These are phyloP conservation scores for Drosophila ambigua DNA, from an alignment of 1,140 invertebrate species.

Conservation along the genomic window DNA sequence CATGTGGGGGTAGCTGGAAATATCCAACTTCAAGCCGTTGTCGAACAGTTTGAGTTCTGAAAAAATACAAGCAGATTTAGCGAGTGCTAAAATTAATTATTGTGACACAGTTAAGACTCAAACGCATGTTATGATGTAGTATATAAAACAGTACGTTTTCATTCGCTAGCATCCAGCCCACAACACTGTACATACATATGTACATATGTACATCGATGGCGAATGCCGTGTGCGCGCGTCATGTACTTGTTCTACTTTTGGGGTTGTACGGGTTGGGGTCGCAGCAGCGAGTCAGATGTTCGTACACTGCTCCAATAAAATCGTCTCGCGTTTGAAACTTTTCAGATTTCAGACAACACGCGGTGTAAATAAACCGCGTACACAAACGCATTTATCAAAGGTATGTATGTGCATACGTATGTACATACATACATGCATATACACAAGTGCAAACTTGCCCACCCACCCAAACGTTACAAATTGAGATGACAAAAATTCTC, in stretches of 20 bases:
- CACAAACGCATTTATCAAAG: slow-evolving; percentile 11
- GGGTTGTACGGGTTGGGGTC: background rate
- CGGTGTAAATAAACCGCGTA: slow-evolving; percentile 71
- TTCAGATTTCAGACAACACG: slow-evolving; percentile 68
- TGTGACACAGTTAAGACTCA: slow-evolving; percentile 41
- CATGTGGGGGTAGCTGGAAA: slow-evolving; percentile 83
- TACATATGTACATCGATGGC: slow-evolving; percentile 33
- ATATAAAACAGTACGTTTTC: slow-evolving; percentile 39
- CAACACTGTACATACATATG: slow-evolving; percentile 13
- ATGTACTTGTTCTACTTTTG: slow-evolving; percentile 53
- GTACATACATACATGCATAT: slow-evolving; percentile 7
- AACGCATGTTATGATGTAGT: slow-evolving; percentile 19
- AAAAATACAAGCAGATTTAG: slow-evolving; percentile 40
- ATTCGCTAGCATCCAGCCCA: slow-evolving; percentile 41
- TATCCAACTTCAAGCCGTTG: slow-evolving; percentile 83
- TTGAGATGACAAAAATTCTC: slow-evolving; percentile 54
- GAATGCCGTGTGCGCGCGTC: slow-evolving; percentile 70
- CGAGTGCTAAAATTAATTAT: slow-evolving; percentile 31
- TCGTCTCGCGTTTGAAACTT: slow-evolving; percentile 78
- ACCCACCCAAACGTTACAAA: background rate
- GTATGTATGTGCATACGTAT: slow-evolving; percentile 31
- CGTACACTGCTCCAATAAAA: slow-evolving; percentile 75
- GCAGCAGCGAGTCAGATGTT: slow-evolving; percentile 47
- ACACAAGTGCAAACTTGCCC: slow-evolving; percentile 11
- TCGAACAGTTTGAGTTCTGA: slow-evolving; percentile 81